Conservation (phyloP, 2,888 invertebrate genomes). For the Hypomecis punctinalis region DNA sequence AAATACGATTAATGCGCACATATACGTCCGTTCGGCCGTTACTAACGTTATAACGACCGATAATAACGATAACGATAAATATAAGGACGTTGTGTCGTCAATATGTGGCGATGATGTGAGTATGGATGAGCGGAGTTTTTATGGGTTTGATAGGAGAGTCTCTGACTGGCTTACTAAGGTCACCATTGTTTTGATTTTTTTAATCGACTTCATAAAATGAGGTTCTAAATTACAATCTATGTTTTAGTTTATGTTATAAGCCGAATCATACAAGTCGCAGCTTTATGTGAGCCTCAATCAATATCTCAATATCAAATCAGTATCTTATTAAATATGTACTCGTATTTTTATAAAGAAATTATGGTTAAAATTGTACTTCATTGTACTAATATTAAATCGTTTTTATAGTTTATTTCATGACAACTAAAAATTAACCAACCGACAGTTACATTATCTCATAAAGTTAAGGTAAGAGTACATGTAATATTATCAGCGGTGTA, state of each 20-base stretch:
- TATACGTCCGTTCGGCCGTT: slow-evolving; percentile 78
- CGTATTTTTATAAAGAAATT: background rate
- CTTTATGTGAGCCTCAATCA: too few relatives aligned
- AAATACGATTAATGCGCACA: slow-evolving; percentile 77
- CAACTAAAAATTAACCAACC: slow-evolving; percentile 25
- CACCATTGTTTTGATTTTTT: background rate
- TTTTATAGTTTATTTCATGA: slow-evolving; percentile 15
- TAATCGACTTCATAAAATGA: background rate
- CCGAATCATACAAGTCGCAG: too few relatives aligned
- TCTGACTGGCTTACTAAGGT: background rate
- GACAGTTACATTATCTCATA: slow-evolving; percentile 37
- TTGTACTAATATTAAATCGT: slow-evolving; percentile 8
- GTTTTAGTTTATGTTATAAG: too few relatives aligned
- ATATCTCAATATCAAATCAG: too few relatives aligned
- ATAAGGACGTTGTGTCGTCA: slow-evolving; percentile 59
- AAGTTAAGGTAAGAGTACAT: slow-evolving; percentile 14
- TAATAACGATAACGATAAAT: slow-evolving; percentile 69
- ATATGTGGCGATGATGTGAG: slow-evolving; percentile 48
- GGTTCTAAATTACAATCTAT: background rate
- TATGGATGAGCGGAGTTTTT: slow-evolving; percentile 45
- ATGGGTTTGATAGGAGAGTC: background rate
- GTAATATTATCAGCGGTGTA: background rate
- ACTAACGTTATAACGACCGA: slow-evolving; percentile 79
- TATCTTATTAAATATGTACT: too few relatives aligned
- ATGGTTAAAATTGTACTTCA: background rate